Evolutionary conservation across 2,888 invertebrate species (phyloP), one percentile per base, ranked within the genome.

Genomic region (Lycia hirtaria): DNA sequence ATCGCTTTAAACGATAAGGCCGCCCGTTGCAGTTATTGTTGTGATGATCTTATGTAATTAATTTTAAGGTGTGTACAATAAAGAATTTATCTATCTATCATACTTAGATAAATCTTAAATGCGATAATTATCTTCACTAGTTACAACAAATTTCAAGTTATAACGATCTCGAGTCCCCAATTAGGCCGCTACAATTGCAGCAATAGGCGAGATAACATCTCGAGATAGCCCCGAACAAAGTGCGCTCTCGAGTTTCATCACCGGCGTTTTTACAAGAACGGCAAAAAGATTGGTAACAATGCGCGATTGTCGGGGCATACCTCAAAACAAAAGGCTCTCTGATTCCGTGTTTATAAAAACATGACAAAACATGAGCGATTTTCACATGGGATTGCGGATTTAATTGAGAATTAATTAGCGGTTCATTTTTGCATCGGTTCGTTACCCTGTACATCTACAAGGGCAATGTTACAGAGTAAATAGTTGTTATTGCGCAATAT

Each of bases 271-370:
- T 38, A 56, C 43, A 24, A 28, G 41, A 45, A 50, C 45, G 33
- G 48, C 57, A 64, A 62, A 65, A 71, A 58, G 43, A 33, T 41
- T 28, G 37, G 35, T 68, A 69, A 80, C 79, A 78, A 78, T 76
- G 69, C 58, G 43, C 72, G 65, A 67, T 73, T 62, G 59, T 70
- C 62, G 56, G 51, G 63, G 26, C 59, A 48, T 55, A 69, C 78
- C 72, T 71, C 80, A 79, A 69, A 78, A 79, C 72, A 80, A 50
- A 48, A 57, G 62, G 45, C 33, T 38, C 50, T 65, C 54, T 41
- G 62, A 67, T 72, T 74, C 69, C 71, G 62, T 70, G 68, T 75
- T 73, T 72, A 57, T 49, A 58, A 65, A 72, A 69, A 73, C 73
- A 60, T 28, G 40, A 37, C 33, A 33, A 19, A 40, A 41, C 41